phyloP scores from a whole-genome alignment of 2,797 vertebrate genomes.

The Megalops cyprinoides region DNA sequence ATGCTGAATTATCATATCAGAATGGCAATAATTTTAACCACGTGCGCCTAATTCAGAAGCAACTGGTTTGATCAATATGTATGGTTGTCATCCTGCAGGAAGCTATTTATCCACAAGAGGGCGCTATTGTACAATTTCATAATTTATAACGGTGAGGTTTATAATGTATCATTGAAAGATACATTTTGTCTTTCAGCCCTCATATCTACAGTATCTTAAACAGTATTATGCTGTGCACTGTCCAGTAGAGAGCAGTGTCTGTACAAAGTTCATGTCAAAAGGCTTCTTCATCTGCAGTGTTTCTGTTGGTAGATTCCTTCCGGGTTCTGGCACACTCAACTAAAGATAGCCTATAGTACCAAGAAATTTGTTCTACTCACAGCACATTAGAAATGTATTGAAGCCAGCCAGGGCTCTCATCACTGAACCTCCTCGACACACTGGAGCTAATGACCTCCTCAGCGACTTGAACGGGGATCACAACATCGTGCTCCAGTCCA shows the following conservation, averaged over 20 bases:
- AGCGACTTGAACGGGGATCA: neutral
- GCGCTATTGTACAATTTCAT: neutral
- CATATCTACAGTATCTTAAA: neutral
- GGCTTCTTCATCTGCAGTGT: neutral
- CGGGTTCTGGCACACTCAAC: too few relatives aligned
- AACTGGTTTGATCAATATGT: too few relatives aligned
- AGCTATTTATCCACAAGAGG: neutral
- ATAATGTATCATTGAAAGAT: neutral
- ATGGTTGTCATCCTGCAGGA: neutral
- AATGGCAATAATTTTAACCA: too few relatives aligned
- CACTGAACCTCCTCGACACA: neutral
- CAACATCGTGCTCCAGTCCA: neutral
- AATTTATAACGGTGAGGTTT: neutral
- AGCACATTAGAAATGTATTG: too few relatives aligned
- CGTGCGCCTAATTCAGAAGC: too few relatives aligned
- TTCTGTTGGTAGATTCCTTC: neutral
- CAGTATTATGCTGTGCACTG: neutral
- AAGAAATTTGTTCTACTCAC: too few relatives aligned
- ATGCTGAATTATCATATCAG: neutral
- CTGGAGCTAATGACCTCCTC: neutral
- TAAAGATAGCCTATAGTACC: too few relatives aligned
- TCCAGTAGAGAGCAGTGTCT: neutral
- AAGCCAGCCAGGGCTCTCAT: too few relatives aligned
- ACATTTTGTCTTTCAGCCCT: neutral
- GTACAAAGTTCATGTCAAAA: neutral